Evolutionary conservation across 1,140 invertebrate species (phyloP), one percentile per base, ranked within the genome.

Genomic region (Triops longicaudatus): DNA sequence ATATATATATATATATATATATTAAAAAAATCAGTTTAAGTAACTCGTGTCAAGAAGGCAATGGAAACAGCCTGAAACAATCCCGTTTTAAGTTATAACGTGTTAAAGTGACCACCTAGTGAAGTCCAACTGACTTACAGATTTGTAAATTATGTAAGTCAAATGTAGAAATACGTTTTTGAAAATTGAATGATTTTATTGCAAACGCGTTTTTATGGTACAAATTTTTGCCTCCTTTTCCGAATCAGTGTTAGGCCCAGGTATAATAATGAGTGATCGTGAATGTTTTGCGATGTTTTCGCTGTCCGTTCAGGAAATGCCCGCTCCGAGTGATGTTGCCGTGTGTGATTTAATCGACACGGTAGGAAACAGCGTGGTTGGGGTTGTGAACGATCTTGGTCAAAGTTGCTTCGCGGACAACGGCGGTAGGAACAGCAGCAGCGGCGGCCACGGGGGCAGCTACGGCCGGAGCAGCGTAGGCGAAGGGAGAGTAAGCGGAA

Each of bases 351-450:
- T 83, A 85, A 79, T 83, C 82, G 79, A 82, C 80, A 73, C 84
- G 79, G 81, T 84, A 84, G 76, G 82, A 82, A 79, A 84, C 81
- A 76, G 83, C 84, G 80, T 84, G 83, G 78, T 81, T 82, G 44
- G 83, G 82, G 81, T 80, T 85, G 82, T 84, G 83, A 78, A 83
- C 82, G 72, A 84, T 80, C 77, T 82, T 83, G 81, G 82, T 84
- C 77, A 85, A 80, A 73, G 81, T 84, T 82, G 86, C 86, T 31
- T 76, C 76, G 17, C 76, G 76, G 81, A 84, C 80, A 42, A 28
- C 73, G 41, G 77, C 75, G 12, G 78, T 73, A 82, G 81, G 82
- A 79, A 79, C 83, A 83, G 74, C 78, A 17, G 73, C 82, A 75
- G 26, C 31, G 72, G 43, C 17, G 27, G n/a, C 10, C 26, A 26